phyloP scores from a whole-genome alignment of 2,888 invertebrate species.

The Octodonta nipae region DNA sequence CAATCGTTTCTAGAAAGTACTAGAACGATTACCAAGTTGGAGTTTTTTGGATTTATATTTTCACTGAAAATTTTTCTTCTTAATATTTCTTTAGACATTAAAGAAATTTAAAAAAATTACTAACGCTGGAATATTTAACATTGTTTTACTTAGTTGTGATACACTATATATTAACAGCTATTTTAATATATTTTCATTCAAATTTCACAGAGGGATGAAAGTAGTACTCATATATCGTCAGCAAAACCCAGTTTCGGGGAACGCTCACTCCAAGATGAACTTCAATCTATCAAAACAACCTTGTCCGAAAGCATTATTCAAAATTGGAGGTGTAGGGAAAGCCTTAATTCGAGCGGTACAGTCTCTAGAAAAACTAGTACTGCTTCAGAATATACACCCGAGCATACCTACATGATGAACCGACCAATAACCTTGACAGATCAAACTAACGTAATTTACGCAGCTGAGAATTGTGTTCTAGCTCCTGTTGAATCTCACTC shows the following conservation, averaged over 20 bases:
- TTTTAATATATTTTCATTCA: conserved; percentile 1
- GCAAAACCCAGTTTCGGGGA: conserved; percentile 19
- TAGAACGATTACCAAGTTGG: no score
- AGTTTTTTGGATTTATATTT: no score
- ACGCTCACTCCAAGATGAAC: conserved; percentile 16
- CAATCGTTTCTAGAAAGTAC: no score
- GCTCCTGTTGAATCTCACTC: conserved; percentile 16
- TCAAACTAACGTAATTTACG: conserved; percentile 23
- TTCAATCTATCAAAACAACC: conserved; percentile 28
- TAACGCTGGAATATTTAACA: no score
- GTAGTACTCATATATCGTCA: conserved; percentile 21
- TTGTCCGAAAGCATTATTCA: conserved; percentile 30
- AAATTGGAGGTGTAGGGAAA: conserved; percentile 29
- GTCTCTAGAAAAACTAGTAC: conserved; percentile 45
- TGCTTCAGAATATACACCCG: conserved; percentile 44
- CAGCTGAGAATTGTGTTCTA: conserved; percentile 20
- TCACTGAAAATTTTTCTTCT: no score
- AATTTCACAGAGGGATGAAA: conserved; percentile 26
- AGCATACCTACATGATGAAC: conserved; percentile 35
- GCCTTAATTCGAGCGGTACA: conserved; percentile 35
- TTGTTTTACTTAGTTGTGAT: no score
- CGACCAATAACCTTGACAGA: conserved; percentile 15
- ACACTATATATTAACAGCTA: no score
- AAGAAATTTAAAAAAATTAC: no score
- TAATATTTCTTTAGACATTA: no score